These are phyloP conservation scores for Sterrhoptilus dennistouni DNA, from an alignment of 2,113 vertebrate genomes.

Conservation along the genomic window DNA sequence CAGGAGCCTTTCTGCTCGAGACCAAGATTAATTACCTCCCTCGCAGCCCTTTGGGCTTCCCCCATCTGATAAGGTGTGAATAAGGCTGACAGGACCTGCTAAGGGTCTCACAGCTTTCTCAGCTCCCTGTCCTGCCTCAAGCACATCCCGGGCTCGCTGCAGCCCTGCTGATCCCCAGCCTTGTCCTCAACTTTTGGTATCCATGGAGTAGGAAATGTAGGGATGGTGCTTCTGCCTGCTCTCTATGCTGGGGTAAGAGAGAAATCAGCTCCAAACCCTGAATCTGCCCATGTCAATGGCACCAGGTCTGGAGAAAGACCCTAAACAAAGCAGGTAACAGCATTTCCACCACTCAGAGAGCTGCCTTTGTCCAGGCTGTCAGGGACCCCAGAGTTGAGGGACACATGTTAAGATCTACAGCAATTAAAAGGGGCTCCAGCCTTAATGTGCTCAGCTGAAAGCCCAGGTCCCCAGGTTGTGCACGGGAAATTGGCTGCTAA, in stretches of 20 bases:
- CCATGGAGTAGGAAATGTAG: fast-evolving
- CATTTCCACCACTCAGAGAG: fast-evolving
- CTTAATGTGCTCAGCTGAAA: constrained; percentile 43
- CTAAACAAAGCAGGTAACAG: background rate
- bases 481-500: constrained; percentile 30
- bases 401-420: background rate
- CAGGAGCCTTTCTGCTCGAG: constrained; percentile 1
- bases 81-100: constrained; percentile 66
- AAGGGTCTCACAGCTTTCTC: constrained; percentile 55
- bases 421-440: constrained; percentile 28
- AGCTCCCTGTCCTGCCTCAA: background rate
- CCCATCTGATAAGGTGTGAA: constrained; percentile 72
- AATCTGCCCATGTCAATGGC: fast-evolving
- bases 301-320: fast-evolving
- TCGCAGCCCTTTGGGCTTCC: constrained; percentile 54
- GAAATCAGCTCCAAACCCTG: background rate
- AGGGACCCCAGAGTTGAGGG: background rate
- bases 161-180: background rate
- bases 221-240: background rate
- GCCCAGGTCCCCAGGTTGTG: constrained; percentile 12
- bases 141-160: background rate
- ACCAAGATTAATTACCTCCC: constrained; percentile 68
- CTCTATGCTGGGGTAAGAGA: background rate
- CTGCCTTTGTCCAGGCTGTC: background rate
- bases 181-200: background rate